Evolutionary conservation across 1,140 invertebrate genomes (phyloP), one percentile per base, ranked within the genome.

Genomic region (Aphelenchoides avenae): DNA sequence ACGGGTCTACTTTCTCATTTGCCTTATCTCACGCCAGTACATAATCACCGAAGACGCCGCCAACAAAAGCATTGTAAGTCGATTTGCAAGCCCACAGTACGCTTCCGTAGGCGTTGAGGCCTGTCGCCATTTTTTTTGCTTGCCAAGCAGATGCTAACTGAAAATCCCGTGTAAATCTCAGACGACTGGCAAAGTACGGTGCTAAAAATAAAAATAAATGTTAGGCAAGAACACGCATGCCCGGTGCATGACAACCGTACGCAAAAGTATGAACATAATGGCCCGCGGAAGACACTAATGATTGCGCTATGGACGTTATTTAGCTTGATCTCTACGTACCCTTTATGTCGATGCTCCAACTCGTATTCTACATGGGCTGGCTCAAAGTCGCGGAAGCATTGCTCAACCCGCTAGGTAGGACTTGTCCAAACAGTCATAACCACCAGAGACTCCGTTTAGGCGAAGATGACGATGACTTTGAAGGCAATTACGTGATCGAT

Each of bases 261-360:
- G 18, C n/a, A 13, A 20, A 31, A 29, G 26, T 46, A 31, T 46
- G 2, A 13, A 47, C 9, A n/a, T n/a, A n/a, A n/a, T n/a, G 30
- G 11, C 18, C 36, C 15, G 15, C 9, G n/a, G n/a, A 20, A 47
- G 18, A 7, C 44, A 3, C 9, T 11, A 15, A 7, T 7, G n/a
- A n/a, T n/a, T n/a, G n/a, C n/a, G n/a, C n/a, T n/a, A n/a, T n/a
- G n/a, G n/a, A n/a, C 18, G 31, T n/a, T 31, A 33, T 53, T 47
- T 36, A 71, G 60, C 44, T 70, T 22, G 66, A 70, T 33, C 43
- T 54, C 11, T 63, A 57, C 36, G 34, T 70, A 36, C 68, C 68
- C 9, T 57, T 70, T n/a, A 70, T 66, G 29, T 69, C 68, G 24
- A n/a, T n/a, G n/a, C 37, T 70, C 9, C 62, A 70, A 52, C 54